phyloP scores from a whole-genome alignment of 2,888 invertebrate genomes.

The Pristionchus arcanus region DNA sequence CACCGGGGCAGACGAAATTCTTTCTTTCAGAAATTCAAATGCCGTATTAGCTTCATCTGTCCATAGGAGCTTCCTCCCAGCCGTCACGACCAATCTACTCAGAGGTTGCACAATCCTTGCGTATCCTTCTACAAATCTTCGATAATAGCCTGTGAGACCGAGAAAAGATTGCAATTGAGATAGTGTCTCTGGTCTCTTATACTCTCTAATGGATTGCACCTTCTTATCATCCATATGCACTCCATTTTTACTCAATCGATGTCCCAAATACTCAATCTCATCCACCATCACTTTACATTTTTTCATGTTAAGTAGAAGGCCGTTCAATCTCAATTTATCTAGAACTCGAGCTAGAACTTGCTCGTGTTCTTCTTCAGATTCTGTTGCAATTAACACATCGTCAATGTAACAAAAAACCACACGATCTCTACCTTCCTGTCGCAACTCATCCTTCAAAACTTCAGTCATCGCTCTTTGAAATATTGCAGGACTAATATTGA shows the following conservation, averaged over 20 bases:
- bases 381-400: slow-evolving; percentile 63
- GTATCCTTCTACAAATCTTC: neutral
- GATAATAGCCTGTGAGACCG: no score
- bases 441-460: slow-evolving; percentile 34
- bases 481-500: neutral
- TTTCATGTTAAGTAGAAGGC: slow-evolving; percentile 42
- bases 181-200: no score
- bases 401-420: slow-evolving; percentile 59
- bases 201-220: no score
- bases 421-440: neutral
- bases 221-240: slow-evolving; percentile 46
- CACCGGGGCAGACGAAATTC: slow-evolving; percentile 48
- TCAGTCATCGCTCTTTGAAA: no score
- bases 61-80: slow-evolving; percentile 60
- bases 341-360: slow-evolving; percentile 44
- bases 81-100: slow-evolving; percentile 35
- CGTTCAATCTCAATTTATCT: neutral
- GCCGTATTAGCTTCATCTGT: slow-evolving; percentile 56
- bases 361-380: slow-evolving; percentile 56
- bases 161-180: no score
- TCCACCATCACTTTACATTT: slow-evolving; percentile 54
- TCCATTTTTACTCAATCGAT: slow-evolving; percentile 9
- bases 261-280: no score
- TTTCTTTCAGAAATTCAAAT: slow-evolving; percentile 58
- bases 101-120: neutral